Evolutionary conservation across 1,140 invertebrate genomes (phyloP).

Genomic region (Tribolium castaneum): DNA sequence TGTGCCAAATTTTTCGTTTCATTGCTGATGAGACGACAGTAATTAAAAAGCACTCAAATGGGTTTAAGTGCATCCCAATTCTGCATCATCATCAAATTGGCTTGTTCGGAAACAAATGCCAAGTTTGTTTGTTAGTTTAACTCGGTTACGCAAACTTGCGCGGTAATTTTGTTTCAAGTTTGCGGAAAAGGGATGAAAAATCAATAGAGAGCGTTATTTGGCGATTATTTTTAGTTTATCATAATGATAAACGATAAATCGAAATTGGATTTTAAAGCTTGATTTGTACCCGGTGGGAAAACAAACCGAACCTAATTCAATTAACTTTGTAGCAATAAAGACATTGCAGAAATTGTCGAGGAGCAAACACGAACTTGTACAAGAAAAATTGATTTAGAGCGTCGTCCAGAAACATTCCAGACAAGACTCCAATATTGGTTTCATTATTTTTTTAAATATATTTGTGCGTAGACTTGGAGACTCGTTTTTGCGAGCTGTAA

Average conservation of each 20-base stretch:
- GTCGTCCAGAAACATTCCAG: neutral
- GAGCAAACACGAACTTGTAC: neutral
- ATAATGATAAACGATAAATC: too few relatives aligned
- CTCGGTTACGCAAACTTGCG: neutral
- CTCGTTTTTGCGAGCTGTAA: too few relatives aligned
- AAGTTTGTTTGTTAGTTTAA: neutral
- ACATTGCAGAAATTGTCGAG: neutral
- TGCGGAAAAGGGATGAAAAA: neutral
- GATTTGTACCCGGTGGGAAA: neutral
- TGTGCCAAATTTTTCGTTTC: neutral
- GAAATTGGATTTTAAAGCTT: neutral
- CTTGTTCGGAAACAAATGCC: neutral
- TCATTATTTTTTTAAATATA: too few relatives aligned
- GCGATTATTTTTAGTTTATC: too few relatives aligned
- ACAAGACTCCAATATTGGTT: too few relatives aligned
- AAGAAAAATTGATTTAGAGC: neutral
- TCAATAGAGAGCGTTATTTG: too few relatives aligned
- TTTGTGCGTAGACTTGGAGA: too few relatives aligned
- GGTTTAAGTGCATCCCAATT: neutral
- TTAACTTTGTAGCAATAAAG: neutral
- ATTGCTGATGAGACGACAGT: neutral
- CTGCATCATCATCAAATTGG: neutral
- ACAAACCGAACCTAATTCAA: neutral
- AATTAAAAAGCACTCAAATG: neutral
- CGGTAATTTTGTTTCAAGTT: neutral